Evolutionary conservation across 2,888 invertebrate genomes (phyloP).

Genomic region (Melitaea athalia): DNA sequence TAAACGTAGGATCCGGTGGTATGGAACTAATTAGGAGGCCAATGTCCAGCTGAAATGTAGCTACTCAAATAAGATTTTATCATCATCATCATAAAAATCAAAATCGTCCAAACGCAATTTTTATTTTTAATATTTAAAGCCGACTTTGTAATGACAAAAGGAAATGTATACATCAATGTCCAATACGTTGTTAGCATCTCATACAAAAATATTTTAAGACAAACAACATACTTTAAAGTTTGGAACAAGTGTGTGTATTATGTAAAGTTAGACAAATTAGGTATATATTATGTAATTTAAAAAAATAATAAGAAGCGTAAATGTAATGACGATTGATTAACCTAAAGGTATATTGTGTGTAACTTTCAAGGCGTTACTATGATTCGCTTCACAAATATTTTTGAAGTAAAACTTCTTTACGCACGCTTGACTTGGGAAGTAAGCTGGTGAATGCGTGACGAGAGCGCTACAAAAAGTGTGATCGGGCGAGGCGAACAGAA

Average conservation of each 20-base stretch:
- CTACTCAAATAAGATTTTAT: conserved; percentile 19
- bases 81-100: conserved; percentile 19
- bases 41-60: conserved; percentile 13
- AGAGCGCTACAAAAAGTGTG: too few relatives aligned
- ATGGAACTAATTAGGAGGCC: conserved; percentile 30
- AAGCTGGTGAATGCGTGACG: too few relatives aligned
- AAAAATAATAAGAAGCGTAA: too few relatives aligned
- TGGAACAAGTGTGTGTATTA: not conserved
- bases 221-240: not conserved
- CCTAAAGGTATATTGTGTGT: too few relatives aligned
- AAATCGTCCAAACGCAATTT: conserved; percentile 9
- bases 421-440: too few relatives aligned
- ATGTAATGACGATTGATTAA: too few relatives aligned
- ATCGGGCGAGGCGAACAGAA: too few relatives aligned
- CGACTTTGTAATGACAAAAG: not conserved
- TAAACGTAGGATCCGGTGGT: conserved; percentile 23
- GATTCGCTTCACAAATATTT: too few relatives aligned
- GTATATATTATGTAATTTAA: too few relatives aligned
- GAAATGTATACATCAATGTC: not conserved
- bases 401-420: too few relatives aligned
- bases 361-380: too few relatives aligned
- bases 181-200: not conserved
- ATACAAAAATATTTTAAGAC: not conserved
- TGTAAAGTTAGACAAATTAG: not conserved
- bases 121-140: not conserved